Base-by-base conservation (phyloP, 2,797 vertebrate species). In the Sebastes minor region DNA sequence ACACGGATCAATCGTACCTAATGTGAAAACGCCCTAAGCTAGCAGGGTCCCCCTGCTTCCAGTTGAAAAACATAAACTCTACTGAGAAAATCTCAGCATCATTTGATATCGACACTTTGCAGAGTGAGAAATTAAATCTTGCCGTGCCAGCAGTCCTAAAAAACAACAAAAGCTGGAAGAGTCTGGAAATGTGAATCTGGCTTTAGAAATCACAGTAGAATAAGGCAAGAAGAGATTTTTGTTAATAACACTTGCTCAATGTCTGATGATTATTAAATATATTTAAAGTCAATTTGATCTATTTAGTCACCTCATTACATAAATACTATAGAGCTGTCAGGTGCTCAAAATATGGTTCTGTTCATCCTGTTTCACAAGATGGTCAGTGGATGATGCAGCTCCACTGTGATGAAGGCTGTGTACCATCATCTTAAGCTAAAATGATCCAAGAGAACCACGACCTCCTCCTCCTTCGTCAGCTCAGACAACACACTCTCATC, bases 191-290 rank as follows among this genome's bases (percentile, higher is more conserved):
- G 49, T 56, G 27, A 27, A 52, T 46, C 63, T 38, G 35, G 22
- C 22, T 71, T 65, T 49, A 62, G 53, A 73, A 25, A 46, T 69
- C 52, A 70, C 52, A 71, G 27, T 23, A 67, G n/a, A 10, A 74
- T 65, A 81, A 78, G 71, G 73, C 73, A 74, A 64, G 56, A 28
- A 60, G 12, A 13, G 2, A 49, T 42, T 23, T 49, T 52, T 28
- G 42, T 68, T 42, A 22, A n/a, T 22, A n/a, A 28, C 4, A 10
- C 16, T 9, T 74, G 10, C 56, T 76, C 18, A 35, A 71, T 8
- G 8, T 30, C n/a, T 46, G 18, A 38, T 69, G 4, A 5, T 42
- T 20, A 38, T 70, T 25, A 33, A 66, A 63, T 23, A 5, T 28
- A 52, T 38, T 56, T 70, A 28, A 68, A 28, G 10, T 27, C 20